Evolutionary conservation across 2,113 vertebrate species (phyloP).

Genomic region (Martes martes): DNA sequence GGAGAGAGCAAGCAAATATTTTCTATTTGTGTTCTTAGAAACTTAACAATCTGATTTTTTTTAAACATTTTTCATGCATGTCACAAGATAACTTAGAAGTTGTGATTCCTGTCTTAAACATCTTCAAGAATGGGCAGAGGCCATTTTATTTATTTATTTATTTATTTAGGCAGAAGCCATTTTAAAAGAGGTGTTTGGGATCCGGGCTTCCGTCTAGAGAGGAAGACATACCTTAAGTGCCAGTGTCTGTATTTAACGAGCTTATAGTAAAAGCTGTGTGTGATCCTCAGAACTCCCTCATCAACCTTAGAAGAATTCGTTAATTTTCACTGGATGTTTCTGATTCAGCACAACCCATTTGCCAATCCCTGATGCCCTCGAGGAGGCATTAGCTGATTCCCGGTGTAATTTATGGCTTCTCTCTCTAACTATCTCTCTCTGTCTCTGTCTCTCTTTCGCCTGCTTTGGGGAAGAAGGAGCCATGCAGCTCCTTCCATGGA

Average conservation of each 20-base stretch:
- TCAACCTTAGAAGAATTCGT: neutral
- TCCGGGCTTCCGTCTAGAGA: neutral
- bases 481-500: fast-evolving
- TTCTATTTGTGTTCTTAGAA: neutral
- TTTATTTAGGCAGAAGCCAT: neutral
- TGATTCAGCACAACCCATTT: neutral
- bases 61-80: neutral
- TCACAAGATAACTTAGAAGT: neutral
- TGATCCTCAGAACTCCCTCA: neutral
- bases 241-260: no score
- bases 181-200: neutral
- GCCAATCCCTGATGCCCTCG: neutral
- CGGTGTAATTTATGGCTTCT: neutral
- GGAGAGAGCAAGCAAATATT: no score
- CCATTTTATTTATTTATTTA: no score
- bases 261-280: neutral
- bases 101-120: neutral
- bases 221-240: neutral
- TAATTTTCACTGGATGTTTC: neutral
- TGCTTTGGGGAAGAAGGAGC: neutral
- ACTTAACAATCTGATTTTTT: neutral
- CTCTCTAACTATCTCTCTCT: neutral
- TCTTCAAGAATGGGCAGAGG: neutral
- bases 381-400: neutral
- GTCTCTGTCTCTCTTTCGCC: neutral